Conservation (phyloP, 2,113 vertebrate species). For the Electrona antarctica region DNA sequence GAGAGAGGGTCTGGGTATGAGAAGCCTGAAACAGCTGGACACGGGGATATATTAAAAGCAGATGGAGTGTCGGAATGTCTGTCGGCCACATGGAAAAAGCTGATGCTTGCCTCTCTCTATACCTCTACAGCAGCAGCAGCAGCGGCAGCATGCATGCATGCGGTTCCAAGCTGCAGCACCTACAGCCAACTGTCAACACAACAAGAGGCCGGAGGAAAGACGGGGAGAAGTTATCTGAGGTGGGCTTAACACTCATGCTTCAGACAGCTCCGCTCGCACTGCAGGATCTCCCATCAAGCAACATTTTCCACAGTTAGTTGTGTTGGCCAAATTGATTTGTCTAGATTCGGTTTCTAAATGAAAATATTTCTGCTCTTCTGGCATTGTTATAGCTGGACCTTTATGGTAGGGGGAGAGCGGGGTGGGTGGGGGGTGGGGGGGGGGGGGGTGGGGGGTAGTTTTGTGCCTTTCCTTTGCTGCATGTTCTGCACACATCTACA, state of each 20-base stretch:
- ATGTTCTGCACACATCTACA: too few species aligned
- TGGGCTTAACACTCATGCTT: conserved; percentile 38
- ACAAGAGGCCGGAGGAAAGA: not conserved
- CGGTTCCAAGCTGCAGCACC: conserved; percentile 27
- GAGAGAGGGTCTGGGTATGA: conserved; percentile 46
- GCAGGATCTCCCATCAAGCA: conserved; percentile 28
- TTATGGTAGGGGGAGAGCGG: too few species aligned
- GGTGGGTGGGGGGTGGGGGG: too few species aligned
- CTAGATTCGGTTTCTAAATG: conserved; percentile 9
- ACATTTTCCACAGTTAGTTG: conserved; percentile 19
- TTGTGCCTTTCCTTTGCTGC: too few species aligned
- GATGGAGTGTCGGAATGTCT: conserved; percentile 73
- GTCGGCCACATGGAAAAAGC: conserved; percentile 73
- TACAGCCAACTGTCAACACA: conserved; percentile 58
- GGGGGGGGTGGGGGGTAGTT: too few species aligned
- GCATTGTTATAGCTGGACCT: too few species aligned
- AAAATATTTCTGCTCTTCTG: too few species aligned
- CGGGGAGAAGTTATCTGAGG: conserved; percentile 45
- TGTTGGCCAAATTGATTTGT: conserved; percentile 13
- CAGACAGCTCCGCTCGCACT: not conserved
- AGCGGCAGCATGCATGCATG: not conserved
- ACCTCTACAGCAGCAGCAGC: conserved; percentile 56
- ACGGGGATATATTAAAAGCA: conserved; percentile 67
- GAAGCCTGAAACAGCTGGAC: conserved; percentile 67
- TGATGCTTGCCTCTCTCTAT: conserved; percentile 57